These are phyloP conservation scores for Ips nitidus DNA, from an alignment of 1,140 invertebrate species.

Conservation along the genomic window DNA sequence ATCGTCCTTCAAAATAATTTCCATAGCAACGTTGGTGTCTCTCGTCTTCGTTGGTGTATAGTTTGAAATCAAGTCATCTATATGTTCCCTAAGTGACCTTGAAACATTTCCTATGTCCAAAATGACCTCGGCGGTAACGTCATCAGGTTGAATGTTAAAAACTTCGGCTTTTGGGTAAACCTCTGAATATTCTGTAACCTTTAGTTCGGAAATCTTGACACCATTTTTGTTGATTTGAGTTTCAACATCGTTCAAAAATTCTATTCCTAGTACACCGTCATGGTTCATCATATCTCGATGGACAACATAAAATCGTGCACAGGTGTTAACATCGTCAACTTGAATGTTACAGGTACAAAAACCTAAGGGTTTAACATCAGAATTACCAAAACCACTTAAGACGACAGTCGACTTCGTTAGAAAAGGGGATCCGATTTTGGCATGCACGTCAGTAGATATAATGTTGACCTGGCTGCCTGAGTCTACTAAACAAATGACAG, in stretches of 20 bases:
- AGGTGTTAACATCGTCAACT: too few relatives aligned
- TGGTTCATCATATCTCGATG: too few relatives aligned
- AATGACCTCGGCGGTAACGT: not conserved
- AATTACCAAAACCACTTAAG: too few relatives aligned
- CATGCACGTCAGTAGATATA: too few relatives aligned
- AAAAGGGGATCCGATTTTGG: too few relatives aligned
- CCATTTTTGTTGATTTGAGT: not conserved
- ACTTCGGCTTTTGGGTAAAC: not conserved
- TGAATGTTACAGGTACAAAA: too few relatives aligned
- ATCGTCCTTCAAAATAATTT: not conserved
- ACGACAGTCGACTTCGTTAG: too few relatives aligned
- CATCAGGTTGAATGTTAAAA: not conserved
- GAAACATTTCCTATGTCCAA: not conserved
- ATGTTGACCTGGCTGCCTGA: too few relatives aligned
- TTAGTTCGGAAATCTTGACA: not conserved
- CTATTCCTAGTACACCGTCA: not conserved
- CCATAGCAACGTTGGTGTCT: not conserved
- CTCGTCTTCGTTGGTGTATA: not conserved
- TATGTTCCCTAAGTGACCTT: not conserved
- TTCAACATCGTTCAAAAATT: constrained; percentile 1
- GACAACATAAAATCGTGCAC: too few relatives aligned
- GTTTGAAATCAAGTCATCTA: constrained; percentile 1
- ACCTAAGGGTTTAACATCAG: too few relatives aligned
- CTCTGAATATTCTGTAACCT: not conserved
- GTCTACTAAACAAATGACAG: too few relatives aligned